A percentile compares a stretch with the other conserved stretches of the same genome.
Evolutionary conservation across 1,140 invertebrate genomes (phyloP).

Genomic region (Acarapis woodi): DNA sequence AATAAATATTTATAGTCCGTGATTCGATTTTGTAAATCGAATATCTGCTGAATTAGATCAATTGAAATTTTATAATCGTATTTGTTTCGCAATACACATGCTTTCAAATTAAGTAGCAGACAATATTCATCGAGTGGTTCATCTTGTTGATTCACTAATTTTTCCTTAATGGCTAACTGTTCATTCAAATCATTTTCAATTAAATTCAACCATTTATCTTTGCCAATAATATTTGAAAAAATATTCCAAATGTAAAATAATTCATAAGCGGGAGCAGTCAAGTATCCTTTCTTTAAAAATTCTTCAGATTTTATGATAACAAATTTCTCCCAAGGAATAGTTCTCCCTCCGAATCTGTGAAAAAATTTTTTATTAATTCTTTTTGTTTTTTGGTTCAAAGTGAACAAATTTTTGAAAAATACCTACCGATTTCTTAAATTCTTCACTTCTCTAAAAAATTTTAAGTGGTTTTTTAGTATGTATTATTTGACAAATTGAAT

Average conservation of each 20-base stretch:
- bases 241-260: constrained; percentile 78
- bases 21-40: no score
- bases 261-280: constrained; percentile 26
- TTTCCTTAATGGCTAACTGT: background rate
- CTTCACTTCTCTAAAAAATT: no score
- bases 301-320: constrained; percentile 43
- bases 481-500: no score
- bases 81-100: background rate
- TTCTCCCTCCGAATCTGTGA: constrained; percentile 83
- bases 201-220: constrained; percentile 27
- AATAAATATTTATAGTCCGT: no score
- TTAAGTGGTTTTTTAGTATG: no score
- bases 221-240: constrained; percentile 47
- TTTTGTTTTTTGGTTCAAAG: no score
- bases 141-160: background rate
- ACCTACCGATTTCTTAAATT: no score
- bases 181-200: constrained; percentile 26
- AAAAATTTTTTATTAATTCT: no score
- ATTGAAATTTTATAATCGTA: no score
- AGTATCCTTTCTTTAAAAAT: no score
- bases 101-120: background rate
- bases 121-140: background rate
- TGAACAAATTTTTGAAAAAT: no score
- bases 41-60: no score
- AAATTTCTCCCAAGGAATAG: constrained; percentile 86